These are phyloP conservation scores for Sycophaga agraensis DNA, from an alignment of 1,140 invertebrate species.

Conservation along the genomic window DNA sequence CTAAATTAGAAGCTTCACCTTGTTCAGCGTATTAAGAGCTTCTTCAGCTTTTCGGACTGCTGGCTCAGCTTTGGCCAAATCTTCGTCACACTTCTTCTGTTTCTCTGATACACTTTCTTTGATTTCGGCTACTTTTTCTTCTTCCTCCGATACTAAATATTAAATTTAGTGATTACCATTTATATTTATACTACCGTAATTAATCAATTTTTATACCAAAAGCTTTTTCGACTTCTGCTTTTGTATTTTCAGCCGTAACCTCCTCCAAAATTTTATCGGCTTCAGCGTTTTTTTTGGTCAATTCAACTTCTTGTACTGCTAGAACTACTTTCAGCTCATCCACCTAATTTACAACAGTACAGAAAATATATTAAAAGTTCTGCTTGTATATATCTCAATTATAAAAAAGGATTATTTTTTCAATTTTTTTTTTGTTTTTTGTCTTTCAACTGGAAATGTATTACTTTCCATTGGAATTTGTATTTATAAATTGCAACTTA, in stretches of 20 bases:
- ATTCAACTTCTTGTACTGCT: slow-evolving; percentile 84
- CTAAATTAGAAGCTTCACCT: too few relatives aligned
- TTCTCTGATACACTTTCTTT: slow-evolving; percentile 84
- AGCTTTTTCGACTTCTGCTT: slow-evolving; percentile 84
- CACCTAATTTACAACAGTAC: slow-evolving; percentile 53
- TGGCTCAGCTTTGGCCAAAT: slow-evolving; percentile 88
- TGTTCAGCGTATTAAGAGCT: slow-evolving; percentile 90
- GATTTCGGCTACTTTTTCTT: slow-evolving; percentile 85
- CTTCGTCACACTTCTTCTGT: slow-evolving; percentile 83
- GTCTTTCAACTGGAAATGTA: too few relatives aligned
- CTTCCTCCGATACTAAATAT: slow-evolving; percentile 71
- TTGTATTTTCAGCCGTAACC: slow-evolving; percentile 87
- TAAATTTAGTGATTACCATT: neutral
- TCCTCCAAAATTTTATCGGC: slow-evolving; percentile 88
- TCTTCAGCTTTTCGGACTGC: slow-evolving; percentile 85
- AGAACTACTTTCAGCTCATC: slow-evolving; percentile 75
- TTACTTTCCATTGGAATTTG: too few relatives aligned
- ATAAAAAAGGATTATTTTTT: too few relatives aligned
- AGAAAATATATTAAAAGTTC: neutral
- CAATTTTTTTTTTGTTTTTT: too few relatives aligned
- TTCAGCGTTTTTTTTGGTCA: slow-evolving; percentile 86
- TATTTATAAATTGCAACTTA: too few relatives aligned
- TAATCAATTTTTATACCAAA: slow-evolving; percentile 63
- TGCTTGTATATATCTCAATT: too few relatives aligned
- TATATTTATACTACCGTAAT: too few relatives aligned